These are phyloP conservation scores for Pelodytes ibericus DNA, from an alignment of 2,797 vertebrate genomes.

Conservation along the genomic window DNA sequence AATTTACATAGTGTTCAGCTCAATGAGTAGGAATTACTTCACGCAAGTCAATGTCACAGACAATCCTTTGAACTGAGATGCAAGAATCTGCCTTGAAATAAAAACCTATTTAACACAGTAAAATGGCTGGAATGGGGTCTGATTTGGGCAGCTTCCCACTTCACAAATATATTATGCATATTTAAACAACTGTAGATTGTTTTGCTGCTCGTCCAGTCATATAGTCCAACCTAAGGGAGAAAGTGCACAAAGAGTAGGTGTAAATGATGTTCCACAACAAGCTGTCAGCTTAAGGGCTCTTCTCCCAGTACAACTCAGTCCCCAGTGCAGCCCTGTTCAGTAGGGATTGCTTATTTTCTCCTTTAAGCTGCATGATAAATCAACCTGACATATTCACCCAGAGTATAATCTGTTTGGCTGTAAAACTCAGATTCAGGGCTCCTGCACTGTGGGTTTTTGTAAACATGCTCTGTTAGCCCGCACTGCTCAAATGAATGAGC, in stretches of 20 bases:
- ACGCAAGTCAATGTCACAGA: too few species aligned
- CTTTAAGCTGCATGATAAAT: constrained; percentile 47
- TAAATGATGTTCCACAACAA: constrained; percentile 5
- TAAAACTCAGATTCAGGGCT: constrained; percentile 46
- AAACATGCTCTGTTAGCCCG: constrained; percentile 52
- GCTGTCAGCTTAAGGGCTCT: constrained; percentile 20
- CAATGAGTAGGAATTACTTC: too few species aligned
- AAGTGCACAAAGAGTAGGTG: neutral
- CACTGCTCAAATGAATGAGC: constrained; percentile 41
- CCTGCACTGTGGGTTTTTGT: constrained; percentile 42
- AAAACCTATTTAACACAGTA: too few species aligned
- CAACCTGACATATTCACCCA: constrained; percentile 52
- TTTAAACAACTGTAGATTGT: neutral
- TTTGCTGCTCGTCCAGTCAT: neutral
- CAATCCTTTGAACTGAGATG: too few species aligned
- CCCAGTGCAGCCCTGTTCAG: constrained; percentile 17
- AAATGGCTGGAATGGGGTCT: too few species aligned
- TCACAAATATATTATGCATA: too few species aligned
- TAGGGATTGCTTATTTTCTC: constrained; percentile 51
- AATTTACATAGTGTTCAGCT: too few species aligned
- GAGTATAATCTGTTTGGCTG: constrained; percentile 52
- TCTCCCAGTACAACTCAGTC: constrained; percentile 29
- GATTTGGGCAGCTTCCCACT: too few species aligned
- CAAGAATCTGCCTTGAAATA: too few species aligned
- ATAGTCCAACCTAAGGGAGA: neutral